These are phyloP conservation scores for Rhabditoides inermis DNA, from an alignment of 2,888 invertebrate genomes.

Conservation along the genomic window DNA sequence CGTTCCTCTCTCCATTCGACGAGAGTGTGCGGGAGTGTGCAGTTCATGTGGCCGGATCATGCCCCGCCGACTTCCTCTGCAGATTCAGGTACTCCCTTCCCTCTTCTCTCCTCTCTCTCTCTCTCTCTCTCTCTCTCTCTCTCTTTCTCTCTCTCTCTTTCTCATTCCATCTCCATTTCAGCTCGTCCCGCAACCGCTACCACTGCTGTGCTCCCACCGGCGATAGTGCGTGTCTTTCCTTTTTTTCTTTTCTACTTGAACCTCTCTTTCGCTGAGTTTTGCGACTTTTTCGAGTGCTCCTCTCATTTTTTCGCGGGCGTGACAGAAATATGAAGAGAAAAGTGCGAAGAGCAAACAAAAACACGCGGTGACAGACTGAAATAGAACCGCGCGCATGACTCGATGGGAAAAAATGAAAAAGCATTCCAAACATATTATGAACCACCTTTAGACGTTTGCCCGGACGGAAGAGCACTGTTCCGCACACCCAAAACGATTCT, in stretches of 20 bases:
- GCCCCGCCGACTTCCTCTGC: conserved; percentile 44
- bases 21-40: conserved; percentile 43
- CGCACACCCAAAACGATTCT: conserved; percentile 32
- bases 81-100: too few relatives aligned
- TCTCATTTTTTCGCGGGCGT: neutral
- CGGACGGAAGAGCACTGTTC: conserved; percentile 39
- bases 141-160: too few relatives aligned
- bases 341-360: too few relatives aligned
- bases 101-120: too few relatives aligned
- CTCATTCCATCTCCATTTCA: too few relatives aligned
- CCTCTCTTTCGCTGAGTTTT: too few relatives aligned
- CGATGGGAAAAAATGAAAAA: too few relatives aligned
- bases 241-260: too few relatives aligned
- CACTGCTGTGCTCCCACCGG: conserved; percentile 45
- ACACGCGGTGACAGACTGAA: too few relatives aligned
- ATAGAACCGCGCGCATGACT: too few relatives aligned
- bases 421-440: neutral
- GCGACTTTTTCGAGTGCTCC: too few relatives aligned
- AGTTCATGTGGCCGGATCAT: conserved; percentile 42
- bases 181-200: conserved; percentile 34
- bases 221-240: conserved; percentile 42
- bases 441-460: conserved; percentile 39
- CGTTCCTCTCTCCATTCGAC: conserved; percentile 35
- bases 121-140: too few relatives aligned
- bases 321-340: neutral